Evolutionary conservation across 1,140 invertebrate species (phyloP).

Genomic region (Zaprionus taronus): DNA sequence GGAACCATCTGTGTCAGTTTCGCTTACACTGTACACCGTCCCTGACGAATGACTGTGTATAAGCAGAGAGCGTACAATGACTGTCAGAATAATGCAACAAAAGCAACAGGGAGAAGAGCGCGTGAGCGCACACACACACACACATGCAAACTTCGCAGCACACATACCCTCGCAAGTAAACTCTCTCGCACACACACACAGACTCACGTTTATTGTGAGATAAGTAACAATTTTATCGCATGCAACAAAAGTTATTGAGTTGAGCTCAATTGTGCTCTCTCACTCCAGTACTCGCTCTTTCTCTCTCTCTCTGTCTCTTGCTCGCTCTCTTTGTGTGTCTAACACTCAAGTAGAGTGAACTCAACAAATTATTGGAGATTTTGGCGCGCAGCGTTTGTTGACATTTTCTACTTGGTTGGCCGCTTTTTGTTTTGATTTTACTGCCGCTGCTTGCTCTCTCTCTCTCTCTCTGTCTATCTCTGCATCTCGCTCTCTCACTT

Average conservation of each 20-base stretch:
- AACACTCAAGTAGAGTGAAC: conserved; percentile 34
- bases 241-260: conserved; percentile 51
- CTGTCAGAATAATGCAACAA: conserved; percentile 67
- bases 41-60: conserved; percentile 61
- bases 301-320: background rate
- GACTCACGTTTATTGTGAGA: conserved; percentile 10
- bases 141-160: conserved; percentile 20
- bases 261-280: conserved; percentile 7
- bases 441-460: conserved; percentile 4
- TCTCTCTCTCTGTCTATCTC: conserved; percentile 8
- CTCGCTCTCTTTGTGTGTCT: conserved; percentile 6
- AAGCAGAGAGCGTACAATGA: conserved; percentile 54
- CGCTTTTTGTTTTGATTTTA: conserved; percentile 71
- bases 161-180: conserved; percentile 2
- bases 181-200: conserved; percentile 18
- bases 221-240: conserved; percentile 48
- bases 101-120: conserved; percentile 41
- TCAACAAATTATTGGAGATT: conserved; percentile 52
- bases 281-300: background rate
- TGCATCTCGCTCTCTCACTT: conserved; percentile 9
- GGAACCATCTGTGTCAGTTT: conserved; percentile 43
- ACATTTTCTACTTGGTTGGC: conserved; percentile 71
- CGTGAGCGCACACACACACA: conserved; percentile 15
- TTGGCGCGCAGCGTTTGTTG: conserved; percentile 82
- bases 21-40: conserved; percentile 21